phyloP scores from a whole-genome alignment of 2,797 vertebrate species.

The Enoplosus armatus region DNA sequence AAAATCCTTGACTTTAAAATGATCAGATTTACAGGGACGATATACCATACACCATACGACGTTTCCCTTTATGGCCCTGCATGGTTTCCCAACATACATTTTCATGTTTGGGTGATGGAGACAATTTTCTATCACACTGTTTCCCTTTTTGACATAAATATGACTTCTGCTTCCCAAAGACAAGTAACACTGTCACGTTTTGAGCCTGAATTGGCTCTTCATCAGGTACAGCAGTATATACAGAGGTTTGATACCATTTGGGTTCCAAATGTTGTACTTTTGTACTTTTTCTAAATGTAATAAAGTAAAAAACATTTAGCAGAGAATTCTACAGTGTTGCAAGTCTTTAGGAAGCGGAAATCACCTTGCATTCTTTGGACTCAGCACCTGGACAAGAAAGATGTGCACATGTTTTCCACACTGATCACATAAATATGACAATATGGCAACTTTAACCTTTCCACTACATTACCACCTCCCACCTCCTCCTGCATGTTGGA shows the following conservation, averaged over 20 bases:
- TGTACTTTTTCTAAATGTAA: background rate
- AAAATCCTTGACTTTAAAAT: background rate
- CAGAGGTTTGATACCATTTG: background rate
- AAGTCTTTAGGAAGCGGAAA: background rate
- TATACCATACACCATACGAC: background rate
- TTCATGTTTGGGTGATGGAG: too few species aligned
- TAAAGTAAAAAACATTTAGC: background rate
- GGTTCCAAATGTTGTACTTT: background rate
- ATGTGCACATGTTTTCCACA: background rate
- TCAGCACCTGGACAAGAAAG: background rate
- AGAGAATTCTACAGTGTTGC: background rate
- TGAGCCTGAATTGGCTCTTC: background rate
- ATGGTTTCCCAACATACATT: too few species aligned
- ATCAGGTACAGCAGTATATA: background rate
- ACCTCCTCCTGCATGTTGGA: background rate
- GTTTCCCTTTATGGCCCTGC: background rate
- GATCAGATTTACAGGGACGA: too few species aligned
- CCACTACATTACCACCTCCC: background rate
- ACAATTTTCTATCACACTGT: background rate
- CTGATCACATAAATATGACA: slow-evolving; percentile 8
- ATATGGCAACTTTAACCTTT: slow-evolving; percentile 1
- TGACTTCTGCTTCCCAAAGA: background rate
- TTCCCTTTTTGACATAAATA: background rate
- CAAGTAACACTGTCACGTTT: background rate
- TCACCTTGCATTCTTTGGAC: background rate